Conservation (phyloP, 2,797 vertebrate species). For the Pteropus rufus region DNA sequence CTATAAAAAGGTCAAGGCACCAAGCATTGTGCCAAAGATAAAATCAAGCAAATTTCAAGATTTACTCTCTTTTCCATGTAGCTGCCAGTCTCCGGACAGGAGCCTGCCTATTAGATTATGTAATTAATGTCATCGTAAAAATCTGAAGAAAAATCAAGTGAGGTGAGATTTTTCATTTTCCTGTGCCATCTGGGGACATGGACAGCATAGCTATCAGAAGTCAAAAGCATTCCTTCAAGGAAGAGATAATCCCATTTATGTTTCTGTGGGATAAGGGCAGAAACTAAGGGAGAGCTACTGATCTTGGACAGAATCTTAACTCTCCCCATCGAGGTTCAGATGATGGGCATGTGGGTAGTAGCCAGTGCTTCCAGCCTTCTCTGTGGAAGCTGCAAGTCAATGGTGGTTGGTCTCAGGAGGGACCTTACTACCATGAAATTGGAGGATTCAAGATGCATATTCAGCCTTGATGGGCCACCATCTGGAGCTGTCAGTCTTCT, state of each 20-base stretch:
- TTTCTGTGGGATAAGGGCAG: background rate
- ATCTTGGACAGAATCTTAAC: background rate
- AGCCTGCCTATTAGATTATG: slow-evolving; percentile 61
- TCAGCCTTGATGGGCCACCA: slow-evolving; percentile 36
- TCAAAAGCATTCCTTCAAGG: background rate
- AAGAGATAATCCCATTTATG: background rate
- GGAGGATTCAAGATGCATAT: background rate
- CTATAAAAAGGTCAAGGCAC: background rate
- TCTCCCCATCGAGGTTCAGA: background rate
- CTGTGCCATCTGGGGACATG: slow-evolving; percentile 24
- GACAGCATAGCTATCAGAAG: background rate
- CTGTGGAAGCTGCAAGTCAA: background rate
- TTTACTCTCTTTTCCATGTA: slow-evolving; percentile 30
- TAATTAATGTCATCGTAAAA: slow-evolving; percentile 56
- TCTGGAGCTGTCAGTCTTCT: slow-evolving; percentile 59
- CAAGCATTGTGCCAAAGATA: background rate
- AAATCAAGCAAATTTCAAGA: slow-evolving; percentile 42
- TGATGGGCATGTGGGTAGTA: accelerated
- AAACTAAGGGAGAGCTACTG: background rate
- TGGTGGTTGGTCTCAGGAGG: background rate
- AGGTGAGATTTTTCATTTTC: slow-evolving; percentile 73
- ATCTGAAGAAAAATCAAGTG: slow-evolving; percentile 63
- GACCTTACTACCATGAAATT: background rate
- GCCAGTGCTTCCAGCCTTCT: background rate
- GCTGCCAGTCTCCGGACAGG: slow-evolving; percentile 34